Evolutionary conservation across 2,797 vertebrate species (phyloP), one percentile per base, ranked within the genome.

Genomic region (Mormyrops boulengeri): DNA sequence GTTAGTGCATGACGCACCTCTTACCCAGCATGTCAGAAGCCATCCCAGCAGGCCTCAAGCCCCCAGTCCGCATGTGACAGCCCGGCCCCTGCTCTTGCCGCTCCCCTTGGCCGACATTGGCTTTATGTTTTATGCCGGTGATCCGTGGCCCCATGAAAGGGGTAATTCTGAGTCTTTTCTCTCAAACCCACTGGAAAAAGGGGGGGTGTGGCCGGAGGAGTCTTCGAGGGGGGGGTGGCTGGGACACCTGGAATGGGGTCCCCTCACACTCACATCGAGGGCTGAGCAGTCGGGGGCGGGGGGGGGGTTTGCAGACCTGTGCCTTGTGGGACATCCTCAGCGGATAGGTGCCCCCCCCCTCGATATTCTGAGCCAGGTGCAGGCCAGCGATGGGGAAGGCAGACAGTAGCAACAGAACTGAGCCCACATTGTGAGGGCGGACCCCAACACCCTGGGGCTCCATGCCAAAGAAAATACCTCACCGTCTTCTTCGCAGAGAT

Each of bases 401-500:
- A 19, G 34, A 41, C 34, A 41, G 69, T 19, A 41, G 1, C 6
- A 19, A 6, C 22, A 85, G 82, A 85, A 50, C 47, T 49, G 44
- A 50, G 12, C 0, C 22, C 80, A 19, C 47, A 50, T 14, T 12
- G 82, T 22, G 47, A 30, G 82, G n/a, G 82, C 22, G 26, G 41
- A 26, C 82, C 82, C 84, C 44, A 44, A 50, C 4, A 26, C 26
- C 50, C 30, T 49, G 44, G 38, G 44, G n/a, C 34, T 60, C 66
- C 53, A n/a, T 7, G 34, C 30, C 52, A 55, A 52, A 38, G 26
- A 55, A 19, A 55, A 19, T 12, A 69, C 52, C 50, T 66, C 84
- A 73, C 17, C 34, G 47, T 88, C 87, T 66, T 93, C 88, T 93
- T 93, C 92, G 87, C 88, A 89, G 87, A 91, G 88, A 88, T 89